Conservation (phyloP, 2,888 invertebrate genomes). For the Volucella inanis region DNA sequence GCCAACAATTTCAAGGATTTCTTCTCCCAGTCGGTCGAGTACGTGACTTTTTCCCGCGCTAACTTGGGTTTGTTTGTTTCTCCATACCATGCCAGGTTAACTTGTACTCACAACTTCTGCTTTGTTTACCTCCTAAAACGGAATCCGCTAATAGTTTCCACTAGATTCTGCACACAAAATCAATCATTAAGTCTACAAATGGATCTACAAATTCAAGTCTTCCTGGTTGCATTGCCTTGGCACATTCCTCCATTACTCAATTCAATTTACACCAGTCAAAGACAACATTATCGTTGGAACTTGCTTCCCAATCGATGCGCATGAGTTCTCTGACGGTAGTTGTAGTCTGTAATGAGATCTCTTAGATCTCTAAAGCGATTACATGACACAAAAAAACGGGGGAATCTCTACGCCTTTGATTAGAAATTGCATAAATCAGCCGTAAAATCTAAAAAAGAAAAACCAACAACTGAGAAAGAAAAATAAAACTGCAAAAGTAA, state of each 20-base stretch:
- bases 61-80: no score
- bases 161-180: constrained; percentile 36
- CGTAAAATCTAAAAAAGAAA: constrained; percentile 34
- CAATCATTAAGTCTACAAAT: constrained; percentile 54
- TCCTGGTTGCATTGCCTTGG: constrained; percentile 51
- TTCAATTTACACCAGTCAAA: constrained; percentile 34
- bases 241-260: background rate
- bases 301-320: constrained; percentile 31
- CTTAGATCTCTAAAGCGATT: constrained; percentile 46
- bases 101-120: no score
- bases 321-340: constrained; percentile 25
- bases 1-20: no score
- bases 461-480: constrained; percentile 1
- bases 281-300: constrained; percentile 8
- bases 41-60: no score
- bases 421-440: constrained; percentile 59
- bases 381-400: constrained; percentile 6
- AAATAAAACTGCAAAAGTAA: constrained; percentile 12
- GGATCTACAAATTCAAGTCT: constrained; percentile 33
- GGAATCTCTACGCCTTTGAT: constrained; percentile 42
- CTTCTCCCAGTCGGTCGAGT: no score
- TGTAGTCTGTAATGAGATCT: constrained; percentile 47
- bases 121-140: constrained; percentile 3
- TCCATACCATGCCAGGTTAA: no score
- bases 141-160: constrained; percentile 47